Base-by-base conservation (phyloP, 2,888 invertebrate genomes). In the Standfussiana lucernea region DNA sequence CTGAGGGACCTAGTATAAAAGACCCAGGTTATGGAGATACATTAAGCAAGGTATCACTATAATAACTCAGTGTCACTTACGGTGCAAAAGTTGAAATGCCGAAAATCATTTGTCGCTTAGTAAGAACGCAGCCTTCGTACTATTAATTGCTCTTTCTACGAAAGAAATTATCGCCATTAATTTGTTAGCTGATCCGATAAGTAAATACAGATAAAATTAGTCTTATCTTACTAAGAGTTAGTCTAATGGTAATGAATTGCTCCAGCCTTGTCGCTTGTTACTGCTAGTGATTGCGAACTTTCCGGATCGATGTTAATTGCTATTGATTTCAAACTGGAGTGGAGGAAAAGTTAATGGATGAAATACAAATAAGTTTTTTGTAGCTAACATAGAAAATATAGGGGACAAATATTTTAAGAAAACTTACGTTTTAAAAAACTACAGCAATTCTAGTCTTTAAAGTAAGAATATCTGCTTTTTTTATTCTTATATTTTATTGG, bases 181-280 rank as follows among this genome's bases (percentile, higher is more conserved):
- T 86, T 88, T 75, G 80, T 78, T 71, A 35, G 68, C 21, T 62
- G 61, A 79, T 86, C 67, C 47, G 66, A 65, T 75, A 73, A 66
- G 65, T 69, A 65, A 28, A 74, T 77, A 83, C 53, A 72, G 86
- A 81, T 73, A 79, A 67, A 61, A 24, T 68, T 72, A 50, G 56
- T 53, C 42, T 85, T 86, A 85, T 84, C 86, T 74, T 1, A 32
- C 65, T n/a, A 35, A 77, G 82, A 83, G 73, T 85, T 74, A 74
- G 65, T 80, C 40, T 80, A 86, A 83, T 86, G 81, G 77, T 79
- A 83, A 85, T 78, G 7, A 45, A 80, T 87, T 66, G 74, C 83
- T 82, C 2, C 37, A 18, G 78, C 74, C 69, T 72, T 74, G 83
- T 53, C 37, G 37, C 82, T 66, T 74, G 82, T 74, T 56, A 50